Conservation (phyloP, 2,797 vertebrate species). For the Anisognathus igniventris region DNA sequence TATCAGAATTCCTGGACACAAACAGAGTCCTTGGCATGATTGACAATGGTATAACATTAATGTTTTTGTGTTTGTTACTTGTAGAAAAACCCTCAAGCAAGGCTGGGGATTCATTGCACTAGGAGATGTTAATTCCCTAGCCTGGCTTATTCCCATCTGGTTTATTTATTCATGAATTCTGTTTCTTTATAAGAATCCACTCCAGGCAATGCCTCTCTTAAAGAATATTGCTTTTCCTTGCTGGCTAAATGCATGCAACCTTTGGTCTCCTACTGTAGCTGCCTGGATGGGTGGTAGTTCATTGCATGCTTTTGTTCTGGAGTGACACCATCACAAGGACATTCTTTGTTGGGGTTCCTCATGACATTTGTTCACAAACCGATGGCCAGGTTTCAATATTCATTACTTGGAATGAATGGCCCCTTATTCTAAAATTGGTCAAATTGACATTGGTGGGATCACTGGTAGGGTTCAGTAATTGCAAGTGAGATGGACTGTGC, state of each 20-base stretch:
- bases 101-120: background rate
- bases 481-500: background rate
- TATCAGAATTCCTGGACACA: background rate
- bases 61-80: background rate
- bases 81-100: background rate
- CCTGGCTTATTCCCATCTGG: background rate
- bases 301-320: background rate
- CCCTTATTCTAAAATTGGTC: background rate
- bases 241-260: background rate
- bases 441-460: background rate
- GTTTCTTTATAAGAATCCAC: slow-evolving; percentile 11
- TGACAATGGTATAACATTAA: background rate
- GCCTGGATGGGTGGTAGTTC: background rate
- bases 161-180: slow-evolving; percentile 48
- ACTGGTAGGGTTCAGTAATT: background rate
- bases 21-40: background rate
- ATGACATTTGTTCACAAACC: background rate
- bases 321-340: background rate
- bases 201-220: background rate
- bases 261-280: background rate
- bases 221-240: background rate
- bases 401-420: background rate
- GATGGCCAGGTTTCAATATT: background rate
- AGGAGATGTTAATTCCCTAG: background rate
- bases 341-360: background rate